Conservation (phyloP, 1,140 invertebrate species). For the Drosophila lacertosa region DNA sequence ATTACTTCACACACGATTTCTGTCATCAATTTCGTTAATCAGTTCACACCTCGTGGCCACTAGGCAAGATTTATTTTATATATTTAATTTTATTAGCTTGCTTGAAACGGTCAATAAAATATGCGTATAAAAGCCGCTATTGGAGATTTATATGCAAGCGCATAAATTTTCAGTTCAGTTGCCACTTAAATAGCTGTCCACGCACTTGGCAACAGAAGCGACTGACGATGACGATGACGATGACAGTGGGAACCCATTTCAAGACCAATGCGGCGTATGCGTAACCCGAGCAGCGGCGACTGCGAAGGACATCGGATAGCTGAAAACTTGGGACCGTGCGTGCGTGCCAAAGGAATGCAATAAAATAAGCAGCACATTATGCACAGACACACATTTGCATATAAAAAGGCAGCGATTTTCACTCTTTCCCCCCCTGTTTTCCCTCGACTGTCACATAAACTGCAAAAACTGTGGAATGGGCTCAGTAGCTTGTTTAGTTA, state of each 20-base stretch:
- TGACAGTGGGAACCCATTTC: conserved; percentile 30
- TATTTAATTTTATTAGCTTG: conserved; percentile 21
- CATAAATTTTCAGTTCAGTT: conserved; percentile 27
- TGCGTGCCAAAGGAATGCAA: conserved; percentile 54
- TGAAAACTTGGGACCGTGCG: conserved; percentile 14
- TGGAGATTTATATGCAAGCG: conserved; percentile 34
- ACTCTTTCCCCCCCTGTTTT: conserved; percentile 7
- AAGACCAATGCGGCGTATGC: conserved; percentile 44
- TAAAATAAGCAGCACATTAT: conserved; percentile 49
- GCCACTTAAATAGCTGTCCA: conserved; percentile 15
- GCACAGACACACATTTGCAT: conserved; percentile 50
- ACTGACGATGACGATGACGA: conserved; percentile 13
- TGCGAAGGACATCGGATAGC: conserved; percentile 9
- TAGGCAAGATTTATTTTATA: conserved; percentile 19
- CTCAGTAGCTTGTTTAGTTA: neutral
- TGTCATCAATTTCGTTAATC: neutral
- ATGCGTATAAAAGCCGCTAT: conserved; percentile 4
- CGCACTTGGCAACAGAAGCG: conserved; percentile 13
- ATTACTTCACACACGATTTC: conserved; percentile 4
- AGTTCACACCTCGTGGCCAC: conserved; percentile 12
- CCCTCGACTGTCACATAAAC: conserved; percentile 21
- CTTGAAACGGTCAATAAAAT: conserved; percentile 30
- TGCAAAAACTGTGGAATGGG: conserved; percentile 18
- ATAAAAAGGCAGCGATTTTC: conserved; percentile 31
- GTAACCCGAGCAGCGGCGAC: conserved; percentile 12